Percentiles rank a stretch among this genome's conserved stretches.
Evolutionary conservation across 2,888 invertebrate species (phyloP).

Genomic region (Ditylenchus weischeri): DNA sequence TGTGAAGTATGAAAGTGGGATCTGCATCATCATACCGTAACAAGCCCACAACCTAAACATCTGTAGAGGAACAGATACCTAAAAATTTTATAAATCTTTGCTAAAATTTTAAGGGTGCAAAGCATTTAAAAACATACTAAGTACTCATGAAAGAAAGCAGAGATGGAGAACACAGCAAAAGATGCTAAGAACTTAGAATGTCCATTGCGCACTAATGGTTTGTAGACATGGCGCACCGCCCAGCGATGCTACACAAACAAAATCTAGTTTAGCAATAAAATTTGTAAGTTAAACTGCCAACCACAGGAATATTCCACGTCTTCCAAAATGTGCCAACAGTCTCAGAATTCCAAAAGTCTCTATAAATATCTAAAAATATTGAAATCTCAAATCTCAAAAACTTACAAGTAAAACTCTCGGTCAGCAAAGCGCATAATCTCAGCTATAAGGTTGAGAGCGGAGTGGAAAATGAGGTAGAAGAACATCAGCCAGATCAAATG

Average conservation of each 20-base stretch:
- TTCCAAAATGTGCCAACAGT: conserved; percentile 93
- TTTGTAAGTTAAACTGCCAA: too few relatives aligned
- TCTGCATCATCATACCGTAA: conserved; percentile 88
- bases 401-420: conserved; percentile 78
- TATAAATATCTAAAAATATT: conserved; percentile 15
- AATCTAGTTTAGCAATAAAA: too few relatives aligned
- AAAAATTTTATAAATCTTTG: conserved; percentile 2
- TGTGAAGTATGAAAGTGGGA: conserved; percentile 78
- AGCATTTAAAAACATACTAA: conserved; percentile 67
- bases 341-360: conserved; percentile 73
- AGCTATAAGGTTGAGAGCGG: conserved; percentile 76
- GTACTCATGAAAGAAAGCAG: conserved; percentile 78
- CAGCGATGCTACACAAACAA: conserved; percentile 70
- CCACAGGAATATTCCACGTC: conserved; percentile 93
- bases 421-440: conserved; percentile 93
- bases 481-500: conserved; percentile 92
- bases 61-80: conserved; percentile 74
- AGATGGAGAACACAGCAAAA: conserved; percentile 68
- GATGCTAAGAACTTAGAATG: conserved; percentile 58
- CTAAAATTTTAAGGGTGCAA: neutral
- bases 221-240: conserved; percentile 64
- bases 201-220: conserved; percentile 57
- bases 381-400: neutral
- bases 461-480: conserved; percentile 93
- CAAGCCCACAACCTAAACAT: conserved; percentile 97